Base-by-base conservation (phyloP, 1,140 invertebrate genomes). In the Gonatopus flavifemur region DNA sequence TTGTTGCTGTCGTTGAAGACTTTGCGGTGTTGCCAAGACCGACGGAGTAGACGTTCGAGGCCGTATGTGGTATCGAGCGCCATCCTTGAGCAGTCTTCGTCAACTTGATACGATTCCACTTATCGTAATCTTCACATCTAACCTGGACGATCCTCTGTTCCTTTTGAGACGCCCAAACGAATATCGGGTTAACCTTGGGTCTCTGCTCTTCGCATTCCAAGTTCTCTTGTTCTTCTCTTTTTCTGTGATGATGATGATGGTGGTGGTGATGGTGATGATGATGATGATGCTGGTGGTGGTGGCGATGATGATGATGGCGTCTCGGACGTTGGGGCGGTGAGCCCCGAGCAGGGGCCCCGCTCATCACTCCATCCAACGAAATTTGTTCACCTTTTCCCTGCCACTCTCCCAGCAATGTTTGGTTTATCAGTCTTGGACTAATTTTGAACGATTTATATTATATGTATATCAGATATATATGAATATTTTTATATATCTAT, bases 81-180 rank as follows among this genome's bases (percentile, higher is more conserved):
- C 89, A 91, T 61, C 89, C 89, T 63, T 84, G 81, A 2, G 87
- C 80, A 3, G 88, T 90, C 65, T 89, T 88, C 39, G 86, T 88
- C 59, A 91, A 75, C 53, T 88, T 84, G 51, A 91, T 89, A 10
- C 89, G 84, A 77, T 91, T 91, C 30, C 88, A 78, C 64, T 88
- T 86, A 75, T 91, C 88, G 78, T 91, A 91, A 67, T 91, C 89
- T 73, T 91, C 89, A 76, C 88, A 90, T 67, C 86, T 83, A 54
- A 91, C 89, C 72, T 90, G 86, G 64, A 90, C 83, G 62, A 91
- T 89, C 65, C 81, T 82, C 45, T 87, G 87, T 65, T 89, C 86
- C 53, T 84, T 81, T 69, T 89, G 88, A 59, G 86, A 85, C 31
- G 88, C 86, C 88, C 88, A 90, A 44, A 91, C 79, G 71, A 91